Conservation (phyloP, 2,797 vertebrate species). For the Enoplosus armatus region DNA sequence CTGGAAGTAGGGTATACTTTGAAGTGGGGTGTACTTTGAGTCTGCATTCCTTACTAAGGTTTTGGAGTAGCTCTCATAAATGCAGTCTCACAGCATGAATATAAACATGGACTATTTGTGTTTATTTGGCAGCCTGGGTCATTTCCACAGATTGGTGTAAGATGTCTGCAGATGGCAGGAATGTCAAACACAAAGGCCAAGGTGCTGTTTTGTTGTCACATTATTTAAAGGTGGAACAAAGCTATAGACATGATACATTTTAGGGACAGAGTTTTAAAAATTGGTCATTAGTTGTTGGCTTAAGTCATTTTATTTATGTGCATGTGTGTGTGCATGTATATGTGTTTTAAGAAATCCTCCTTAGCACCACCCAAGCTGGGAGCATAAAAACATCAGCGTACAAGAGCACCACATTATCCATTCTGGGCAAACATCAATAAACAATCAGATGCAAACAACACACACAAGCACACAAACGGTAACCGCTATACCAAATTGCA, state of each 20-base stretch:
- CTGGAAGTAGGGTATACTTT: not conserved
- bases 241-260: not conserved
- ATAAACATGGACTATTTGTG: not conserved
- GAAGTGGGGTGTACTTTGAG: not conserved
- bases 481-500: constrained; percentile 6
- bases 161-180: not conserved
- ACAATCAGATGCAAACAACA: constrained; percentile 24
- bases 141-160: not conserved
- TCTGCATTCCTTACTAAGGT: not conserved
- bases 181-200: not conserved
- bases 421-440: not conserved
- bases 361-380: not conserved
- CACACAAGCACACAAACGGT: constrained; percentile 9
- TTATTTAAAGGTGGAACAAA: not conserved
- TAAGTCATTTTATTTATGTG: not conserved
- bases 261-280: not conserved
- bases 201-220: not conserved
- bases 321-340: not conserved
- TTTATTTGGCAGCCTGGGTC: not conserved
- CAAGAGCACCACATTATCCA: not conserved
- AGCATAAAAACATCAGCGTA: not conserved
- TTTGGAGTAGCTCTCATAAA: constrained; percentile 14
- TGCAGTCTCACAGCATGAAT: not conserved
- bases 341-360: not conserved
- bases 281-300: not conserved